Evolutionary conservation across 2,888 invertebrate species (phyloP).

Genomic region (Caenorhabditis sp.): DNA sequence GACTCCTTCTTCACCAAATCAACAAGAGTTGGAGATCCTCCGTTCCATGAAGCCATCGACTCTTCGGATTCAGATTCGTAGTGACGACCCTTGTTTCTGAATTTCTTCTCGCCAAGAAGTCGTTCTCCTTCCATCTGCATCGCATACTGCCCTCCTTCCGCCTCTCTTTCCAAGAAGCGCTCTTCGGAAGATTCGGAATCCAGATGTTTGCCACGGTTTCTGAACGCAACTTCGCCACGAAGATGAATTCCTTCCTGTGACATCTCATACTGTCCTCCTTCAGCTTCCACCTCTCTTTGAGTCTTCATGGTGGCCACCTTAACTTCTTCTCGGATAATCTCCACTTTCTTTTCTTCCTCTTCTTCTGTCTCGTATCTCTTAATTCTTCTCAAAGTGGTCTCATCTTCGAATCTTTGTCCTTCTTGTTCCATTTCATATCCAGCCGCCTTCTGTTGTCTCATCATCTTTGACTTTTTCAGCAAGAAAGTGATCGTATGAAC

Average conservation of each 20-base stretch:
- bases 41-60: conserved; percentile 66
- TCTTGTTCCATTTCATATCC: conserved; percentile 67
- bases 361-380: conserved; percentile 63
- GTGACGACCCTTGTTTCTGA: conserved; percentile 60
- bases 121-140: conserved; percentile 72
- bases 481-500: conserved; percentile 66
- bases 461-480: conserved; percentile 55
- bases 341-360: conserved; percentile 46
- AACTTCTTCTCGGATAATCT: conserved; percentile 39
- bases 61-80: conserved; percentile 74
- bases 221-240: conserved; percentile 73
- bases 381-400: conserved; percentile 57
- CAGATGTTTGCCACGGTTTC: conserved; percentile 63
- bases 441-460: conserved; percentile 60
- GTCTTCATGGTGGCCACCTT: conserved; percentile 44
- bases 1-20: conserved; percentile 80
- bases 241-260: conserved; percentile 73
- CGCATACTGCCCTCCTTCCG: conserved; percentile 74
- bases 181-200: conserved; percentile 75
- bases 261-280: conserved; percentile 72
- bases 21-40: conserved; percentile 74
- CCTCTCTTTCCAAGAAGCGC: conserved; percentile 70
- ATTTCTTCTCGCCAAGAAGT: conserved; percentile 69
- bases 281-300: conserved; percentile 67
- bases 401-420: conserved; percentile 64